Percentiles rank a stretch among this genome's conserved stretches.
These are phyloP conservation scores for Adelges cooleyi DNA, from an alignment of 1,140 invertebrate species.

Conservation along the genomic window DNA sequence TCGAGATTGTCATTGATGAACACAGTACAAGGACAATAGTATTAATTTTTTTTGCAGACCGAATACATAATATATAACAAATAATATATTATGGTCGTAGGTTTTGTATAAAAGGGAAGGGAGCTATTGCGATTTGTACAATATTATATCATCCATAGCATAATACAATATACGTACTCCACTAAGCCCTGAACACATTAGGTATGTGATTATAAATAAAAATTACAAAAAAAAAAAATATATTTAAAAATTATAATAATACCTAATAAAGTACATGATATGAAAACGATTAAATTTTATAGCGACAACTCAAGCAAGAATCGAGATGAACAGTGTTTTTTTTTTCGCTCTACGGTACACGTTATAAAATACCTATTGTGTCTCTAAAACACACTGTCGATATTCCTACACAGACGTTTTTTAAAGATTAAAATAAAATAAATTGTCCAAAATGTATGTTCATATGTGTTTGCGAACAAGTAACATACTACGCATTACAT, in stretches of 20 bases:
- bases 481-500: no score
- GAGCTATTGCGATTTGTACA: neutral
- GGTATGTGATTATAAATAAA: constrained; percentile 9
- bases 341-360: no score
- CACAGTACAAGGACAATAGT: constrained; percentile 14
- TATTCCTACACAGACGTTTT: no score
- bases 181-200: constrained; percentile 20
- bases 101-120: neutral
- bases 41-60: neutral
- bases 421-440: no score
- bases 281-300: constrained; percentile 18
- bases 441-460: no score
- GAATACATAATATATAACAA: neutral
- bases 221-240: neutral
- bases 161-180: neutral
- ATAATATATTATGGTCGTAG: neutral
- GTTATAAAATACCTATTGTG: no score
- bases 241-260: no score
- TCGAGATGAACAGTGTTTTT: no score
- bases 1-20: constrained; percentile 24
- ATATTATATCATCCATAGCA: no score
- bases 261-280: constrained; percentile 14
- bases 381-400: no score
- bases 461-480: no score
- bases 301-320: neutral